Evolutionary conservation across 2,113 vertebrate genomes (phyloP).

Genomic region (Oxyruncus cristatus): DNA sequence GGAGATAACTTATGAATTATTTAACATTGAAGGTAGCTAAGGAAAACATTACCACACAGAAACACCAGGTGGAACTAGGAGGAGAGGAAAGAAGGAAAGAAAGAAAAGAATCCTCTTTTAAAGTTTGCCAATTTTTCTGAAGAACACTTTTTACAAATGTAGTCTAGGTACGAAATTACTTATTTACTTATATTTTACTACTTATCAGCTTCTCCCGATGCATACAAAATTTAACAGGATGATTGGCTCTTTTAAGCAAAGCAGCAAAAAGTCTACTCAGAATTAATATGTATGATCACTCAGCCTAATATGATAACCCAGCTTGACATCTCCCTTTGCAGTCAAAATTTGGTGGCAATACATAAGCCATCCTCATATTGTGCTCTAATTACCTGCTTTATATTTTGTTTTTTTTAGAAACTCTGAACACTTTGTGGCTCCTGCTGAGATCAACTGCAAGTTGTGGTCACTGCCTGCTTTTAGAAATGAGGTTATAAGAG

Average conservation of each 20-base stretch:
- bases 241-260: not conserved
- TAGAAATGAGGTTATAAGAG: not conserved
- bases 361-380: not conserved
- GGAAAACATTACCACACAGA: conserved; percentile 5
- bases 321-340: not conserved
- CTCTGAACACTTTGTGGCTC: not conserved
- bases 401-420: not conserved
- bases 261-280: not conserved
- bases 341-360: not conserved
- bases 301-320: not conserved
- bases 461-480: not conserved
- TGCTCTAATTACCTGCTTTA: not conserved
- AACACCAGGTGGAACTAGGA: conserved; percentile 14
- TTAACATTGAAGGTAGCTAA: not conserved
- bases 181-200: not conserved
- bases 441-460: not conserved
- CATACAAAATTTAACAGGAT: not conserved
- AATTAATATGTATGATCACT: not conserved
- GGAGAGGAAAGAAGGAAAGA: not conserved
- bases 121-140: not conserved
- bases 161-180: not conserved
- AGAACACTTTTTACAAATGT: not conserved
- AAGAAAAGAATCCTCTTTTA: not conserved
- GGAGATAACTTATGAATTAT: not conserved
- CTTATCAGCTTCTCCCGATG: not conserved